These are phyloP conservation scores for Bambusicola thoracicus DNA, from an alignment of 2,113 vertebrate species.

Conservation along the genomic window DNA sequence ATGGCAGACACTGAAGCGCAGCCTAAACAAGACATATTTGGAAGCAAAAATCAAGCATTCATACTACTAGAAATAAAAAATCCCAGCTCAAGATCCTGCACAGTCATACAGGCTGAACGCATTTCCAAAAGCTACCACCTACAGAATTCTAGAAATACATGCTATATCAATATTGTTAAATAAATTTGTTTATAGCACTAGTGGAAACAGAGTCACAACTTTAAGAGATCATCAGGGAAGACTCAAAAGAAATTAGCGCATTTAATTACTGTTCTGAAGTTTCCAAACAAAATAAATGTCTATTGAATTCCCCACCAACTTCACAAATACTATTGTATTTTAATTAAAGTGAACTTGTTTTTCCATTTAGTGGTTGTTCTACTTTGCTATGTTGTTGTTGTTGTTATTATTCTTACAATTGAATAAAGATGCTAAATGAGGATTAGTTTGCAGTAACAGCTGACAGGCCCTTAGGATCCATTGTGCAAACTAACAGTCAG, in stretches of 20 bases:
- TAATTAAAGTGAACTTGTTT: constrained; percentile 44
- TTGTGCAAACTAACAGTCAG: neutral
- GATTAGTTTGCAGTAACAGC: constrained; percentile 27
- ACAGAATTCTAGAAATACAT: neutral
- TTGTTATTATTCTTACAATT: constrained; percentile 15
- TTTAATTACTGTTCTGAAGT: constrained; percentile 47
- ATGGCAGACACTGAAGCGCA: neutral
- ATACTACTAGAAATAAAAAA: neutral
- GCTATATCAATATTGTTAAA: constrained; percentile 23
- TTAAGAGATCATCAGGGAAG: constrained; percentile 6
- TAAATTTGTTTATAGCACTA: neutral
- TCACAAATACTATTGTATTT: constrained; percentile 42
- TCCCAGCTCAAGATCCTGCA: neutral
- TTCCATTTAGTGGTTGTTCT: constrained; percentile 16
- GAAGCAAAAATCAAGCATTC: neutral
- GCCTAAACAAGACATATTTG: neutral
- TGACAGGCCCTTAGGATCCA: neutral
- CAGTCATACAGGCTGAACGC: neutral
- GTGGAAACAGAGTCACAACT: neutral
- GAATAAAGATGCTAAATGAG: constrained; percentile 48
- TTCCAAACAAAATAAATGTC: constrained; percentile 40
- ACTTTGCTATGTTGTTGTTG: neutral
- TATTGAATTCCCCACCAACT: neutral
- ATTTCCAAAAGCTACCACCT: neutral
- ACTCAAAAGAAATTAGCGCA: constrained; percentile 27